Evolutionary conservation across 2,113 vertebrate species (phyloP), one percentile per base, ranked within the genome.

Genomic region (Aplodontia rufa): DNA sequence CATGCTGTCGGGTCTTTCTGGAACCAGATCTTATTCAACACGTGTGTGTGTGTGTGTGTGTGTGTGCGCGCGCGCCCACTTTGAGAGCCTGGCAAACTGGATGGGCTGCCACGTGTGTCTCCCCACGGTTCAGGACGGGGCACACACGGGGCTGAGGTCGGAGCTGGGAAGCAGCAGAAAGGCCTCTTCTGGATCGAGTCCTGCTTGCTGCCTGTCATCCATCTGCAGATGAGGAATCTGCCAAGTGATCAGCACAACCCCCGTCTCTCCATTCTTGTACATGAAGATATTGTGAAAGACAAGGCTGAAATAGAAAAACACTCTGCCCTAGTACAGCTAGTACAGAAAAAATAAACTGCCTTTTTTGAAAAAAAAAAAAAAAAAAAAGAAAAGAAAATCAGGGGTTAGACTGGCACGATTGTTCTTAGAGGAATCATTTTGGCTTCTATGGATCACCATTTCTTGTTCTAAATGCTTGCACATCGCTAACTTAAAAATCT

Each of bases 401-500:
- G 7, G 32, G 78, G 47, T 93, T 91, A 66, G 82, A 53, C 26
- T 35, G 53, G 92, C 92, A 82, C n/a, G 28, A 69, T 8, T 93
- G 49, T 72, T 94, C 74, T 90, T 82, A 58, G 19, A 90, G 60
- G 95, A 51, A 24, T 24, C 37, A 71, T 42, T 86, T 86, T 93
- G 79, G 62, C 79, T 74, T 22, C 64, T 72, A 22, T 1, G 13
- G 45, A 86, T 72, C 26, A 81, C 51, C 42, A 26, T 32, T 81
- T 60, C 55, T 42, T n/a, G 62, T 93, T 82, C 93, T 82, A 87
- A 96, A 81, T n/a, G 10, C 87, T 89, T 91, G 42, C 20, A 93
- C 79, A 78, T 95, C 37, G 78, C 69, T 49, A 82, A 78, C 87
- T 96, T 78, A 89, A 89, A 89, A 87, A 47, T 47, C 72, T n/a